phyloP scores from a whole-genome alignment of 2,113 vertebrate species.

The Ctenodactylus gundi region DNA sequence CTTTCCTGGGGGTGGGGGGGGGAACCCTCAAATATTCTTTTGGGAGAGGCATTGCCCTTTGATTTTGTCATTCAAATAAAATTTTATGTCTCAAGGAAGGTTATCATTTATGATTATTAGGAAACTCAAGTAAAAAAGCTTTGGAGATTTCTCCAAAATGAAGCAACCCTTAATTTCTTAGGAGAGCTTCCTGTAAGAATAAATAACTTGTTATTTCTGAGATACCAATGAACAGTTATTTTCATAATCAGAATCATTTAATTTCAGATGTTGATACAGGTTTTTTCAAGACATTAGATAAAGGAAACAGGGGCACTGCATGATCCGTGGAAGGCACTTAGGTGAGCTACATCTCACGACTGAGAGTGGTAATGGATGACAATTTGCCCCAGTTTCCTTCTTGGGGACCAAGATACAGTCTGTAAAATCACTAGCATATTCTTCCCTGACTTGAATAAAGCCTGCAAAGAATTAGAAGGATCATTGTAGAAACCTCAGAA shows the following conservation, averaged over 20 bases:
- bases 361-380: not conserved
- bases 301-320: not conserved
- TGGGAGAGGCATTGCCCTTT: not conserved
- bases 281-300: not conserved
- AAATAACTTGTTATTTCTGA: not conserved
- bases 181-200: not conserved
- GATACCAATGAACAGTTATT: not conserved
- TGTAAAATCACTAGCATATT: not conserved
- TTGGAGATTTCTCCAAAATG: not conserved
- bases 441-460: not conserved
- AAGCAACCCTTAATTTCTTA: not conserved
- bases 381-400: not conserved
- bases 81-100: not conserved
- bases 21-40: not conserved
- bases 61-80: not conserved
- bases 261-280: not conserved
- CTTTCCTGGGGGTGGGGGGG: not conserved
- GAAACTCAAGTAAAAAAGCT: not conserved
- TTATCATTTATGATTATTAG: not conserved
- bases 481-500: not conserved
- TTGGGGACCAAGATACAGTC: not conserved
- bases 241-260: not conserved
- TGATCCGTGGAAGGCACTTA: not conserved
- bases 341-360: not conserved
- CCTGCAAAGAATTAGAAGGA: not conserved